Percentiles rank a stretch among this genome's conserved stretches.
These are phyloP conservation scores for Alfaro cultratus DNA, from an alignment of 2,797 vertebrate genomes.

Conservation along the genomic window DNA sequence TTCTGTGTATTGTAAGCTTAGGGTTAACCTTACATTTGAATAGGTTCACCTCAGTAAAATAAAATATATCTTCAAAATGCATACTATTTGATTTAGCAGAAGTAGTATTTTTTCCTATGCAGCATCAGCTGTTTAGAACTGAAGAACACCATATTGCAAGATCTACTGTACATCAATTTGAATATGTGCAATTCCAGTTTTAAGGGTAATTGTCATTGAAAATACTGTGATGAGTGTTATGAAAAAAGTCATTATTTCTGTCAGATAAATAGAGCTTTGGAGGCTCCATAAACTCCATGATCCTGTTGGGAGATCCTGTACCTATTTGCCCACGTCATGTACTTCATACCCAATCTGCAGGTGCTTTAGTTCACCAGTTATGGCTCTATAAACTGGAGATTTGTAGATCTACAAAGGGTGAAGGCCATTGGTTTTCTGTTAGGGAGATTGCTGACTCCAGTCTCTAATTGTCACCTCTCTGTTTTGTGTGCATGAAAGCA, in stretches of 20 bases:
- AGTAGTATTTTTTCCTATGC: background rate
- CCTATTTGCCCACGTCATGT: slow-evolving; percentile 31
- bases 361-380: slow-evolving; percentile 65
- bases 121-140: slow-evolving; percentile 1
- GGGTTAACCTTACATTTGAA: background rate
- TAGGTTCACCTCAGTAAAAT: background rate
- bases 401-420: slow-evolving; percentile 65
- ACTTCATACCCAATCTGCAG: slow-evolving; percentile 35
- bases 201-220: background rate
- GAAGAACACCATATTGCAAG: background rate
- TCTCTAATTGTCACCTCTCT: slow-evolving; percentile 74
- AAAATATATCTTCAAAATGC: background rate
- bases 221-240: background rate
- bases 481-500: slow-evolving; percentile 39
- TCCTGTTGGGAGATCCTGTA: background rate
- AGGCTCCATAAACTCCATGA: background rate
- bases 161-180: background rate
- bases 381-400: slow-evolving; percentile 67
- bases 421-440: slow-evolving; percentile 60
- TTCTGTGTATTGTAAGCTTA: background rate
- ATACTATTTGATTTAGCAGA: background rate
- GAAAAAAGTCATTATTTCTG: background rate
- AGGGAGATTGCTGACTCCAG: slow-evolving; percentile 62
- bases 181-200: background rate
- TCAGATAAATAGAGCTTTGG: background rate